Evolutionary conservation across 1,140 invertebrate species (phyloP), one percentile per base, ranked within the genome.

Genomic region (Amphibalanus amphitrite): DNA sequence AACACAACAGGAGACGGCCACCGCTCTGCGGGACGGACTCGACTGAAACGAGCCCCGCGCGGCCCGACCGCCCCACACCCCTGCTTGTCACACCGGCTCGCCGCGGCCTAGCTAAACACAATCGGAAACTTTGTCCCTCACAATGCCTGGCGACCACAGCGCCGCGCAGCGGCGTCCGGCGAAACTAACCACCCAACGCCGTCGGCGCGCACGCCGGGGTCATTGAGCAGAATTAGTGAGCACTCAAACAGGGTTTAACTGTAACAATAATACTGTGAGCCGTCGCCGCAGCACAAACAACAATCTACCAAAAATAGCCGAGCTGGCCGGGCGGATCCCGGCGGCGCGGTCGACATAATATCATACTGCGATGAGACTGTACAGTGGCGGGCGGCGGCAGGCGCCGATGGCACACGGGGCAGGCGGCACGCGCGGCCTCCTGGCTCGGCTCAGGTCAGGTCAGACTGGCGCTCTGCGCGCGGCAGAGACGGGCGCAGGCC

Each of bases 401-500:
- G 23, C 47, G 47, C 47, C 47, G 47, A 59, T 59, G 47, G 47
- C 47, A 59, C 47, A 23, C 47, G 20, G 17, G 13, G 33, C 33
- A 15, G 4, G 33, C 33, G 33, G 33, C 33, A 38, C 33, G 33
- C 15, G 33, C 33, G 33, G 33, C 33, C 4, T 15, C 33, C 4
- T 15, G 4, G 33, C 33, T 20, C 47, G 47, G 47, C 47, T 13
- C 47, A 20, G 33, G 33, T 38, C 33, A 13, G 47, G 47, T 23
- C 47, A 20, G 47, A 59, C 47, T 59, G 47, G 6, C 13, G 10
- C 13, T 20, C 13, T 20, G 47, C 33, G 70, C 28, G 3, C 29
- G 71, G 69, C 67, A 59, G n/a, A 71, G 28, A 65, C 33, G 40
- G 69, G 26, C n/a, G 65, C 59, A 29, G 70, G 71, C 71, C 71